Conservation (phyloP, 2,797 vertebrate species). For the Spondyliosoma cantharus region DNA sequence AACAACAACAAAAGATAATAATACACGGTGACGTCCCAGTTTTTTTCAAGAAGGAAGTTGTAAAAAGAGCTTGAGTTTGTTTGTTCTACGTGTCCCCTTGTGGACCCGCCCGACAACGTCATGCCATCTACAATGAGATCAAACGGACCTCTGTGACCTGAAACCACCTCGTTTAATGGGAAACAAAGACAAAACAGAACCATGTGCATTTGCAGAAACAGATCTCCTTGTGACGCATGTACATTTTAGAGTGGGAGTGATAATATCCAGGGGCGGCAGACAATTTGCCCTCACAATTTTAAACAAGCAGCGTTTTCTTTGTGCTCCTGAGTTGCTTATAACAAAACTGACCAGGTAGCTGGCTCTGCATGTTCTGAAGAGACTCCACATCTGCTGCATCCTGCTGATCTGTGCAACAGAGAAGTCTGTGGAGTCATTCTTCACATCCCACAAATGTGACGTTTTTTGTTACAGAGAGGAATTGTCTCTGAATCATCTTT, state of each 20-base stretch:
- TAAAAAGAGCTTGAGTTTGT: conserved; percentile 39
- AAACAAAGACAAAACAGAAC: conserved; percentile 40
- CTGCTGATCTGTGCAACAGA: conserved; percentile 58
- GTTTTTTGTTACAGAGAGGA: conserved; percentile 20
- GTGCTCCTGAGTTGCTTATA: conserved; percentile 52
- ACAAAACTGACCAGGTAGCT: conserved; percentile 68
- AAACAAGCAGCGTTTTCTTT: conserved; percentile 59
- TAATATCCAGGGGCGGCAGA: conserved; percentile 51
- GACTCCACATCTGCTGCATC: conserved; percentile 74
- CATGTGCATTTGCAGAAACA: conserved; percentile 3
- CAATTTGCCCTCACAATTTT: conserved; percentile 54
- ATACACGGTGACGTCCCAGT: conserved; percentile 44
- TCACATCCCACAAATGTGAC: conserved; percentile 43
- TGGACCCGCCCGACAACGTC: conserved; percentile 34
- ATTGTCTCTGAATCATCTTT: conserved; percentile 48
- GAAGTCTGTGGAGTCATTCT: conserved; percentile 61
- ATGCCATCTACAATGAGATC: conserved; percentile 14
- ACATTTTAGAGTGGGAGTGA: conserved; percentile 45
- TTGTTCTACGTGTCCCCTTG: conserved; percentile 19
- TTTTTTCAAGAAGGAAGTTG: conserved; percentile 51
- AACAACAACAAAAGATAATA: conserved; percentile 78
- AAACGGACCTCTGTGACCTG: conserved; percentile 28
- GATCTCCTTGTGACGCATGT: conserved; percentile 17
- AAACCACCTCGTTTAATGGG: conserved; percentile 26
- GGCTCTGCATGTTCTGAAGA: conserved; percentile 58